phyloP scores from a whole-genome alignment of 2,888 invertebrate genomes.

The Tetheella fluctuosa region DNA sequence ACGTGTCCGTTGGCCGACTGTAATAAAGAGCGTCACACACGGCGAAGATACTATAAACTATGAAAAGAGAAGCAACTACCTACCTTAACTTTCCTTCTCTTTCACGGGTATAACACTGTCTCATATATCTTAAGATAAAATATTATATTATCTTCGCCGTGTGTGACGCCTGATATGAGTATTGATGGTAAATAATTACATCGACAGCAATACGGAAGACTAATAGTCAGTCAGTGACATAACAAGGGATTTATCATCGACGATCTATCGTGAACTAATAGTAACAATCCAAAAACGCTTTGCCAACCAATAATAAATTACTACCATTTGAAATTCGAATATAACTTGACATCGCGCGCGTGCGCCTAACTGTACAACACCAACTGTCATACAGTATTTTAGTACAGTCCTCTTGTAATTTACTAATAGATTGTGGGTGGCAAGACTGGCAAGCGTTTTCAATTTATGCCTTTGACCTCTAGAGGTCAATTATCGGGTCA shows the following conservation, averaged over 20 bases:
- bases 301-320: conserved; percentile 12
- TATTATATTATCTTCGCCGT: too few relatives aligned
- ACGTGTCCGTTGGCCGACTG: too few relatives aligned
- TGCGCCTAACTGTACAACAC: conserved; percentile 11
- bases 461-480: conserved; percentile 19
- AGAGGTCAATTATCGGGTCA: conserved; percentile 16
- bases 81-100: too few relatives aligned
- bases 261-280: background rate
- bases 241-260: background rate
- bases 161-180: too few relatives aligned
- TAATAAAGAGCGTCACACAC: too few relatives aligned
- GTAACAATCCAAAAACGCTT: background rate
- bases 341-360: conserved; percentile 7
- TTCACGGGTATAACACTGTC: too few relatives aligned
- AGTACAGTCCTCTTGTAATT: conserved; percentile 17
- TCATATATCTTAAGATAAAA: too few relatives aligned
- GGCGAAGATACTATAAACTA: too few relatives aligned
- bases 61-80: too few relatives aligned
- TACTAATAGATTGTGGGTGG: conserved; percentile 24
- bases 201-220: too few relatives aligned
- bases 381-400: conserved; percentile 6
- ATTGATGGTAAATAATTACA: too few relatives aligned
- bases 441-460: conserved; percentile 23
- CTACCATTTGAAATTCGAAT: conserved; percentile 8
- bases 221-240: background rate